A percentile compares a stretch with the other conserved stretches of the same genome.
Conservation (phyloP, 2,888 invertebrate species). For the Caradrina kadenii region DNA sequence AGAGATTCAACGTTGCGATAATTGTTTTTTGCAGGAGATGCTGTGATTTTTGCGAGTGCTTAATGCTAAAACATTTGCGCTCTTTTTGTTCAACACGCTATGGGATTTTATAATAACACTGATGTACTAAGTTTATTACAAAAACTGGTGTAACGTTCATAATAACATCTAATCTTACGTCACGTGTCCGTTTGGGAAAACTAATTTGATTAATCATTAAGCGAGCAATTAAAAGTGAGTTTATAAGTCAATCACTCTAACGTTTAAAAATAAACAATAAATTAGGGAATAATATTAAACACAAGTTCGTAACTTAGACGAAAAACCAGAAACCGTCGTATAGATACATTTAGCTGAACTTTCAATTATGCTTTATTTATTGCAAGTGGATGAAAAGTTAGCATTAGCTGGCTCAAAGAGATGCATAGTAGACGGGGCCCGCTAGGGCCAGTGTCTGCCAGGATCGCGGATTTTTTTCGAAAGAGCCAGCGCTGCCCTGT, state of each 20-base stretch:
- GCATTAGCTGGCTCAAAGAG: not conserved
- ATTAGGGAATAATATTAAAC: not conserved
- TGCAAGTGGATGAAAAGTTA: not conserved
- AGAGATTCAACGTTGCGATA: slow-evolving; percentile 5
- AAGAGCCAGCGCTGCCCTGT: too few species aligned
- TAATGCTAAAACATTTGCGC: not conserved
- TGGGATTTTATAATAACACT: not conserved
- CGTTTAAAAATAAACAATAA: not conserved
- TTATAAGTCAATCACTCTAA: slow-evolving; percentile 3
- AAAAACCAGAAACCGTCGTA: too few species aligned
- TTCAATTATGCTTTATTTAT: not conserved
- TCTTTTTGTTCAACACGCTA: slow-evolving; percentile 16
- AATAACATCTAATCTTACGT: not conserved
- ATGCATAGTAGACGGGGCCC: too few species aligned
- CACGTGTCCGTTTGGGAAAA: slow-evolving; percentile 3
- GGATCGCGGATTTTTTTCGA: too few species aligned
- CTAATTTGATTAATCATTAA: slow-evolving; percentile 1
- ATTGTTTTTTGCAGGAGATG: slow-evolving; percentile 4
- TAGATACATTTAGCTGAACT: too few species aligned
- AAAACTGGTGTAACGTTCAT: slow-evolving; percentile 24
- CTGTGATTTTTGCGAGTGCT: not conserved
- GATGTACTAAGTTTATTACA: slow-evolving; percentile 6
- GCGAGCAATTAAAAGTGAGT: not conserved
- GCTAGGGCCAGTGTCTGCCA: too few species aligned
- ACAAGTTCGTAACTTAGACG: too few species aligned